A percentile compares a stretch with the other conserved stretches of the same genome.
Evolutionary conservation across 2,113 vertebrate species (phyloP).

Genomic region (Macquaria ambigua): DNA sequence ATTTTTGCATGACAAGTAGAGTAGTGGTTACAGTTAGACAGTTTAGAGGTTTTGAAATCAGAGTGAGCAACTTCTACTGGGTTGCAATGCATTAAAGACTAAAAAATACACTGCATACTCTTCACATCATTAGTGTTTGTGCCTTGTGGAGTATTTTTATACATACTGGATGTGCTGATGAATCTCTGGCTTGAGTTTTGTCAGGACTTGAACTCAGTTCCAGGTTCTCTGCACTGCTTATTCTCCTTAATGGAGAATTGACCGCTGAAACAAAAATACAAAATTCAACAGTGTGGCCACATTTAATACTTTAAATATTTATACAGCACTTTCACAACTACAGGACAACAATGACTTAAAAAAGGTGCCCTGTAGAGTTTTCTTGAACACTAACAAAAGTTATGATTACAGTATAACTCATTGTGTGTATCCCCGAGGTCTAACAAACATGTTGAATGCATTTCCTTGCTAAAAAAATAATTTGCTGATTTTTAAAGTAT

Average conservation of each 20-base stretch:
- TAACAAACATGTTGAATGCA: not conserved
- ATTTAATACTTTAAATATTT: not conserved
- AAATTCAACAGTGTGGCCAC: not conserved
- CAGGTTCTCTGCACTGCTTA: conserved; percentile 91
- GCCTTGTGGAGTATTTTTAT: not conserved
- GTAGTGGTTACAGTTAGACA: not conserved
- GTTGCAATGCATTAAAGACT: not conserved
- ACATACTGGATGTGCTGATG: conserved; percentile 32
- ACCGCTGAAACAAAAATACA: conserved; percentile 79
- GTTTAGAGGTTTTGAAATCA: not conserved
- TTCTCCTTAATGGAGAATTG: conserved; percentile 82
- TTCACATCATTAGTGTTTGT: not conserved
- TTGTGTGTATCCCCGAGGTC: not conserved
- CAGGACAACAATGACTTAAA: not conserved
- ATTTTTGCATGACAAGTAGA: not conserved
- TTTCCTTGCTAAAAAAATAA: not conserved
- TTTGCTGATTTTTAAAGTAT: not conserved
- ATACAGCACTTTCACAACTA: not conserved
- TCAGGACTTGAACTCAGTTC: conserved; percentile 88
- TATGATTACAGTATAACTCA: too few relatives aligned
- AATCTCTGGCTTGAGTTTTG: conserved; percentile 74
- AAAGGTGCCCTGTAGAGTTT: not conserved
- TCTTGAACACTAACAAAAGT: not conserved
- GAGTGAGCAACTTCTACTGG: not conserved
- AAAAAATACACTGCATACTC: not conserved